Base-by-base conservation (phyloP, 2,797 vertebrate genomes). In the Gouania willdenowi region DNA sequence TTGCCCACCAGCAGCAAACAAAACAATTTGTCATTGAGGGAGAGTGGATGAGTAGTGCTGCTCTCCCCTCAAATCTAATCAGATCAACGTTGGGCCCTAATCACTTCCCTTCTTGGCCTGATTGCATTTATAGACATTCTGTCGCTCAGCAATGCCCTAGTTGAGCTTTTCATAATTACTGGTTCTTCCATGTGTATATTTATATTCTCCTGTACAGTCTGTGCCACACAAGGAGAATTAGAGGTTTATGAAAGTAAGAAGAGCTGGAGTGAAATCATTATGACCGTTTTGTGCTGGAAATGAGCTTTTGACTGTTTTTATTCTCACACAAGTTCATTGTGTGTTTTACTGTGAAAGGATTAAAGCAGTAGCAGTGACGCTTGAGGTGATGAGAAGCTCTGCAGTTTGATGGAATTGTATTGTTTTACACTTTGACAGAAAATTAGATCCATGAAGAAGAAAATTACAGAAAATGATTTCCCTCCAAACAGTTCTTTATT, bases 101-200 rank as follows among this genome's bases (percentile, higher is more conserved):
- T 84, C 67, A 66, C 66, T 71, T 84, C 66, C 71, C 60, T 71
- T 65, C 70, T 56, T 15, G 25, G 58, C 77, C 64, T 83, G 81
- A 84, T 87, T 84, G 81, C 71, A 61, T 82, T 83, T 84, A 83
- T 71, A 78, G 83, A 83, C 36, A 27, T 81, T 84, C 76, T 73
- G 73, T 81, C 75, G 48, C 48, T 65, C 46, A 36, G 59, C 12
- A n/a, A n/a, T n/a, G 19, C 61, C 36, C 45, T 52, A 51, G 52
- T 70, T 64, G 68, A 77, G 77, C 75, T 62, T 83, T 83, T 83
- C 68, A 82, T 81, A 83, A 85, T 85, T 79, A 79, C 56, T 56
- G 61, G 65, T 41, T 63, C 52, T 61, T 64, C 45, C 62, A 67
- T 83, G 81, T 81, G 70, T 83, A 80, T 81, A 83, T 83, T 78